Evolutionary conservation across 2,797 vertebrate species (phyloP), one percentile per base, ranked within the genome.

Genomic region (Sparidentex hasta): DNA sequence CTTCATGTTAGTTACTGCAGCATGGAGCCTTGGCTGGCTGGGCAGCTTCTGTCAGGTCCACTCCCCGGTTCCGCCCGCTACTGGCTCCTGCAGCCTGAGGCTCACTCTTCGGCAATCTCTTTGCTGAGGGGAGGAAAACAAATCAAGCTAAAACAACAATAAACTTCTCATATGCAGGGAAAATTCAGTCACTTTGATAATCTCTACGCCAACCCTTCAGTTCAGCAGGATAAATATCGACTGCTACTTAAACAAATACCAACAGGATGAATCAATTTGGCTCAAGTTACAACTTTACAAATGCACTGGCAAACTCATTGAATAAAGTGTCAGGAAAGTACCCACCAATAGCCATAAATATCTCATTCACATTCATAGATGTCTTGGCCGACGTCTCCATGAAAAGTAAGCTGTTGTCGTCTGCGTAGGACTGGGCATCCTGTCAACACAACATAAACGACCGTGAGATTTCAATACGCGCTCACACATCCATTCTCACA

Each of bases 321-420:
- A 44, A 63, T 43, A 1, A 46, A 47, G 3, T 46, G 23, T 69
- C 2, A 59, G 47, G 23, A 74, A 33, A 70, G 74, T 51, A 93
- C 97, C 91, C 93, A 99, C 98, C 98, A 92, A 99, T 99, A 93
- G 98, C 98, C 98, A 99, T 98, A 94, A 99, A 99, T 95, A 99
- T 98, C 96, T 99, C 98, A 89, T 98, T 99, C 90, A 99, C 98
- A 66, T 99, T 99, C 97, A 99, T 96, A 76, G 98, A 98, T n/a
- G 98, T 99, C 95, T 99, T 99, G 78, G 98, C 98, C 57, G 98
- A 99, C 0, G 98, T 99, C 93, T 99, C 98, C 98, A 99, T 99
- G 92, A 99, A 99, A 88, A 99, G 96, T 94, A 99, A 96, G 87
- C 98, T 99, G 96, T 99, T 99, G 92, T 99, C 98, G 86, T 99